These are phyloP conservation scores for Crotophaga sulcirostris DNA, from an alignment of 2,113 vertebrate genomes.

Conservation along the genomic window DNA sequence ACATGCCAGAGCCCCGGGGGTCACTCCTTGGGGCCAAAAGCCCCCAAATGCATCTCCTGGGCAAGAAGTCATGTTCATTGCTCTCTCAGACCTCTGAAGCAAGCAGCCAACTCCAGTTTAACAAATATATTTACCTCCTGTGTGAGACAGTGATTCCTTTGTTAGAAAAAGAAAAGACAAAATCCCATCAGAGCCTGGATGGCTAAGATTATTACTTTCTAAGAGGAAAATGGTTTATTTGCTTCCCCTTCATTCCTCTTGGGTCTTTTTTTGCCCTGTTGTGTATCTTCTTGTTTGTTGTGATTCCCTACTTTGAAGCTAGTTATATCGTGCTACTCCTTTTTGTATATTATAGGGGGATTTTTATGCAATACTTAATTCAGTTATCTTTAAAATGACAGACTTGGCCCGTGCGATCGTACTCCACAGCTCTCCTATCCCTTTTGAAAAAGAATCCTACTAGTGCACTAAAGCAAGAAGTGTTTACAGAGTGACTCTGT, in stretches of 20 bases:
- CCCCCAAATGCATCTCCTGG: background rate
- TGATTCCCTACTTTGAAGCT: background rate
- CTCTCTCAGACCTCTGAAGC: background rate
- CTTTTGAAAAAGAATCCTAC: background rate
- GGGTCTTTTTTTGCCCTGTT: background rate
- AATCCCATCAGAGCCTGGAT: background rate
- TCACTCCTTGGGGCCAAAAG: accelerated
- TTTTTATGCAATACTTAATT: background rate
- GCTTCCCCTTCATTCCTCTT: background rate
- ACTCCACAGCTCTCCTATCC: background rate
- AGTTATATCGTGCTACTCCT: background rate
- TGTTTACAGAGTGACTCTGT: background rate
- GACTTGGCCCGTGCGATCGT: background rate
- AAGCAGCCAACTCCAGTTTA: background rate
- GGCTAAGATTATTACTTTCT: background rate
- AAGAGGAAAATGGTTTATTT: background rate
- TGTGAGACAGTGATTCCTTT: background rate
- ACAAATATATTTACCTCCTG: background rate
- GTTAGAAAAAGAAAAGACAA: background rate
- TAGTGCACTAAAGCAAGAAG: background rate
- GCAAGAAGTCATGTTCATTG: accelerated
- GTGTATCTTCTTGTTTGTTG: background rate
- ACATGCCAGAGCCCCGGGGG: accelerated
- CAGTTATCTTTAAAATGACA: background rate
- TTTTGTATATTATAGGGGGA: background rate